Base-by-base conservation (phyloP, 2,888 invertebrate species). In the Papilio elwesi region DNA sequence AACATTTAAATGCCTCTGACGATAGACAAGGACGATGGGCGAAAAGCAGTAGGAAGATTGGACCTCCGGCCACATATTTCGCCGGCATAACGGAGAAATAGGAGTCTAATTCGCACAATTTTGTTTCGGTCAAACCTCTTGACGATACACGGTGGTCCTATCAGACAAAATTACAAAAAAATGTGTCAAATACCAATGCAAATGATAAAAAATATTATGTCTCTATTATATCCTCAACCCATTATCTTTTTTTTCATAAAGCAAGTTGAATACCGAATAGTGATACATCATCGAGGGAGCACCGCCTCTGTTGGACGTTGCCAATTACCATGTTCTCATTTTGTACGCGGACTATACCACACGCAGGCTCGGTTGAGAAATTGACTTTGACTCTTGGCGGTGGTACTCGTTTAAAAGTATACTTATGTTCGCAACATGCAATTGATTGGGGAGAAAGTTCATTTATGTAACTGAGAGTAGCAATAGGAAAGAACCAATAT, bases 401-500 rank as follows among this genome's bases (percentile, higher is more conserved):
- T 63, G 67, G 72, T 68, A 67, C n/a, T 62, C 53, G 55, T 73
- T 68, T 75, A 73, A 64, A 48, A 74, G 62, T 74, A 57, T 63
- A 73, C 68, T 68, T 67, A 67, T 52, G 71, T 74, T 76, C 65
- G 69, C 70, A 73, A 68, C 69, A 66, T 73, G 72, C 78, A 75
- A 78, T 81, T 75, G 75, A 82, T 78, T 78, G 80, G 83, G 82
- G 88, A 83, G 91, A 91, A 91, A 90, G 90, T 86, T 75, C 82
- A 85, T 89, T 91, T 90, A 88, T 87, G 86, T 87, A 89, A 90
- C 86, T 85, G 83, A 87, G 87, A 85, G 86, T 85, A 83, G 83
- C 85, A 83, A 86, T 85, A 87, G 82, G 83, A 85, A 84, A 88
- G 82, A 86, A 83, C 86, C 82, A 87, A 90, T 89, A 91, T 88